Conservation (phyloP, 2,113 vertebrate species). For the Sprattus sprattus region DNA sequence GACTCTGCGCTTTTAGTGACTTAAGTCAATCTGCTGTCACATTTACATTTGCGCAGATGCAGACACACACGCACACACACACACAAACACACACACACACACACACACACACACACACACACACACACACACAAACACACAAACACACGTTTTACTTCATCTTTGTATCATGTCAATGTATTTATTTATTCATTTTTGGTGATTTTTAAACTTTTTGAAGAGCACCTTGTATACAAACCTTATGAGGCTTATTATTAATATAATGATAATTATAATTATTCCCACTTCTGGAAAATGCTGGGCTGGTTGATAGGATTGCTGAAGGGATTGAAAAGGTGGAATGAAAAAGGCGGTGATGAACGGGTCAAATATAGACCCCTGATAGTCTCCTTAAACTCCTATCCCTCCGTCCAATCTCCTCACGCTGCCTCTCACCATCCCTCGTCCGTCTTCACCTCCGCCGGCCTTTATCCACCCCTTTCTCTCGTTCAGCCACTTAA, state of each 20-base stretch:
- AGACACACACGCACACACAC: background rate
- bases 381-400: background rate
- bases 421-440: background rate
- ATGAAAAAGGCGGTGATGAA: background rate
- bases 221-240: background rate
- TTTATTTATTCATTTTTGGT: background rate
- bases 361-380: constrained; percentile 4
- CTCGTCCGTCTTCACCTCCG: background rate
- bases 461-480: background rate
- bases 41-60: background rate
- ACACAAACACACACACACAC: constrained; percentile 4
- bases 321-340: background rate
- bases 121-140: background rate
- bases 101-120: background rate
- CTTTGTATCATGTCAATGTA: too few relatives aligned
- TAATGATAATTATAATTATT: background rate
- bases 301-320: background rate
- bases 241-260: background rate
- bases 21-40: background rate
- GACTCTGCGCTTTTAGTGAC: background rate
- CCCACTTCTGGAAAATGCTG: background rate
- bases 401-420: background rate
- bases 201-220: too few relatives aligned
- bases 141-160: background rate
- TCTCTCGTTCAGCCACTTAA: background rate